Conservation (phyloP, 1,140 invertebrate genomes). For the Papilio polytes region DNA sequence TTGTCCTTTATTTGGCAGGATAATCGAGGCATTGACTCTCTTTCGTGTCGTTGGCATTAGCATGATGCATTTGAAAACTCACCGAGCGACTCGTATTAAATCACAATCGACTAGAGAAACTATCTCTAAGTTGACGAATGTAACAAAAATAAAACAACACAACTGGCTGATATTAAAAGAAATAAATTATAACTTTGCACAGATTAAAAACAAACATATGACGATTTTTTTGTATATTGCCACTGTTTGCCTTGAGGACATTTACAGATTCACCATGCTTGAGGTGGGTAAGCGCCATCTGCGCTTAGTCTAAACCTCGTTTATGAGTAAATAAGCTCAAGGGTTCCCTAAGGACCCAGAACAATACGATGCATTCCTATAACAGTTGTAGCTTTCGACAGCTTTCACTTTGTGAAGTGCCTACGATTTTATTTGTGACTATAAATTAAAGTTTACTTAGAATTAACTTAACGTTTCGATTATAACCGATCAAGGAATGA, state of each 20-base stretch:
- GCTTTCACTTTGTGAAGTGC: neutral
- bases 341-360: too few species aligned
- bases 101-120: neutral
- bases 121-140: too few species aligned
- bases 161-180: conserved; percentile 40
- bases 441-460: too few species aligned
- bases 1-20: conserved; percentile 14
- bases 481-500: too few species aligned
- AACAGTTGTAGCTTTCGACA: neutral
- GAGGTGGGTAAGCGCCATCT: too few species aligned
- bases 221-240: too few species aligned
- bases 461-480: too few species aligned
- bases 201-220: neutral
- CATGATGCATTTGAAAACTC: conserved; percentile 26
- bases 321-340: too few species aligned
- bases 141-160: too few species aligned
- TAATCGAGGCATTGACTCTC: conserved; percentile 32
- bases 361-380: neutral
- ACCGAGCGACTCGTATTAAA: neutral
- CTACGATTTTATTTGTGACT: neutral
- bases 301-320: too few species aligned
- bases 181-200: neutral
- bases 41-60: conserved; percentile 24
- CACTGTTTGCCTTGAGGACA: too few species aligned
- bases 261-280: too few species aligned